Percentiles rank a stretch among this genome's conserved stretches.
Evolutionary conservation across 2,113 vertebrate genomes (phyloP).

Genomic region (Anoplopoma fimbria): DNA sequence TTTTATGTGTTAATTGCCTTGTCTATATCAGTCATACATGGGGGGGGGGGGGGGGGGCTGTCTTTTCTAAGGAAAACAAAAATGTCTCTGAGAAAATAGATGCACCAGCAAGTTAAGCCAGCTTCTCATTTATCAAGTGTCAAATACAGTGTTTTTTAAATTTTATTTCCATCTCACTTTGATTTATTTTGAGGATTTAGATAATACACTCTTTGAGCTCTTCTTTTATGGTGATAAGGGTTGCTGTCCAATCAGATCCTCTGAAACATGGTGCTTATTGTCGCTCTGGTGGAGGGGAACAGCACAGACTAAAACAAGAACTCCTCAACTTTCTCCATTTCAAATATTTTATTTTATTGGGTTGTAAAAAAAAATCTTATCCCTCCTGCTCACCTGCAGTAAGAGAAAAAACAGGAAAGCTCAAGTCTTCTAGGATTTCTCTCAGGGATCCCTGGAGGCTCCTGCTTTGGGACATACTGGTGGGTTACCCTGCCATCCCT

Average conservation of each 20-base stretch:
- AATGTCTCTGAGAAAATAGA: neutral
- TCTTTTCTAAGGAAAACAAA: neutral
- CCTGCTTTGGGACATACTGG: constrained; percentile 14
- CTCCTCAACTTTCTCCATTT: neutral
- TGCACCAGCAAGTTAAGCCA: neutral
- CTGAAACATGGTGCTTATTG: constrained; percentile 59
- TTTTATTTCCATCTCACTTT: neutral
- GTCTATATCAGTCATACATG: neutral
- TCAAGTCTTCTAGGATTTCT: neutral
- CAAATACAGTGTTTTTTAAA: neutral
- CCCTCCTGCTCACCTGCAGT: neutral
- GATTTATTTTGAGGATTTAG: neutral
- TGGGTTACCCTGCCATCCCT: neutral
- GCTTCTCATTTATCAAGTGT: neutral
- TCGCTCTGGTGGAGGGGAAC: neutral
- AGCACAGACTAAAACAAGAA: neutral
- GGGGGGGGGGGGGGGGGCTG: no score
- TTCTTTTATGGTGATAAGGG: constrained; percentile 7
- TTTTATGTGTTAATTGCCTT: neutral
- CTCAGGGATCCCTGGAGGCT: neutral
- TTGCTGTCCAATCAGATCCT: constrained; percentile 31
- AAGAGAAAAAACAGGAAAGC: neutral
- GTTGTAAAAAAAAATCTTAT: neutral
- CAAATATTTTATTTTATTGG: neutral
- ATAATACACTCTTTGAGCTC: neutral